phyloP scores from a whole-genome alignment of 2,888 invertebrate species.

The Clivina fossor region DNA sequence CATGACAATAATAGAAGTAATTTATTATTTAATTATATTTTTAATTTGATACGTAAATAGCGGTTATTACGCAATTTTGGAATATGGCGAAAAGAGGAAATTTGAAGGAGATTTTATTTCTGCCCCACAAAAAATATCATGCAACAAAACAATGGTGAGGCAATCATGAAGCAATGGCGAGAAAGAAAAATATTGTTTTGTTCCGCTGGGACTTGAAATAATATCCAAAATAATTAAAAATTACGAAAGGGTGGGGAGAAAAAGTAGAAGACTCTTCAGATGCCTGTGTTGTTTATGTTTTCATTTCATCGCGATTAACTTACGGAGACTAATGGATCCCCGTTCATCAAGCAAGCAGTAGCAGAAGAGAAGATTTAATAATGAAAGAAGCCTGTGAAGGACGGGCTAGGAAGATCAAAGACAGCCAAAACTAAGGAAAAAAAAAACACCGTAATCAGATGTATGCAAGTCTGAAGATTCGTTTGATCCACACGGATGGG shows the following conservation, averaged over 20 bases:
- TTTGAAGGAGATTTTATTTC: too few species aligned
- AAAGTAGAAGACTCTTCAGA: conserved; percentile 4
- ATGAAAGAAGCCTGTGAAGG: conserved; percentile 30
- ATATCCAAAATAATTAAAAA: conserved; percentile 17
- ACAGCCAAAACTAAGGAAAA: conserved; percentile 8
- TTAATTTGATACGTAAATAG: too few species aligned
- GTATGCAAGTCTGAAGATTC: conserved; percentile 25
- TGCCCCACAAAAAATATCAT: too few species aligned
- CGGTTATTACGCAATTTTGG: too few species aligned
- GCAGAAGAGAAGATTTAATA: conserved; percentile 26
- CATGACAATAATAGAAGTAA: too few species aligned
- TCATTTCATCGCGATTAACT: conserved; percentile 29
- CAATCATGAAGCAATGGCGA: too few species aligned
- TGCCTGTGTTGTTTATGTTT: conserved; percentile 11
- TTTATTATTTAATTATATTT: too few species aligned
- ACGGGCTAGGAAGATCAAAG: conserved; percentile 24
- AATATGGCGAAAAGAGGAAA: too few species aligned
- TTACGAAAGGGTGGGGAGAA: neutral
- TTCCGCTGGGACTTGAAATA: neutral
- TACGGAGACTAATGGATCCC: conserved; percentile 27
- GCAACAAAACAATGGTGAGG: too few species aligned
- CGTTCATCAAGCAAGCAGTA: conserved; percentile 23
- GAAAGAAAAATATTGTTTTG: conserved; percentile 20
- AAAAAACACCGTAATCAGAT: conserved; percentile 28
- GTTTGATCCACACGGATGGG: conserved; percentile 11